Percentiles rank a stretch among this genome's conserved stretches.
phyloP scores from a whole-genome alignment of 2,113 vertebrate species.

The Recurvirostra avosetta region DNA sequence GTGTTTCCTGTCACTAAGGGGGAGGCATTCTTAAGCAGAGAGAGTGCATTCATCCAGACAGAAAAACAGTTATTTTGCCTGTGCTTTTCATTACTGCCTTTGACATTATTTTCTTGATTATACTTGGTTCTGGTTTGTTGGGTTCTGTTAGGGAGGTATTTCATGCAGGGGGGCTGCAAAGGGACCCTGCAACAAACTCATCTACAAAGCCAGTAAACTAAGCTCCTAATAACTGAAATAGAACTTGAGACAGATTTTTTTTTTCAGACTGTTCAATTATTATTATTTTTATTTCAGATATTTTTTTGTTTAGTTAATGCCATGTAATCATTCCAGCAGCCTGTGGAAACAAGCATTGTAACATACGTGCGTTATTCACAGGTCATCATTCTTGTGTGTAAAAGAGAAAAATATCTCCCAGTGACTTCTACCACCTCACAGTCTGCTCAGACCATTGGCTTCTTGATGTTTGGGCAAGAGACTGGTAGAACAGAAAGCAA shows the following conservation, averaged over 20 bases:
- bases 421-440: background rate
- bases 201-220: background rate
- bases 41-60: background rate
- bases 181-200: background rate
- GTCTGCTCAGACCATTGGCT: background rate
- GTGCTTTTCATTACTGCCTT: background rate
- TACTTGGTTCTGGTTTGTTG: background rate
- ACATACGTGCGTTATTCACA: background rate
- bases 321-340: background rate
- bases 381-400: background rate
- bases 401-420: background rate
- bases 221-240: background rate
- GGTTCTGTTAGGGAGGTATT: background rate
- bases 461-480: background rate
- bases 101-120: background rate
- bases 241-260: background rate
- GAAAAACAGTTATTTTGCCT: background rate
- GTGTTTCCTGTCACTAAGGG: background rate
- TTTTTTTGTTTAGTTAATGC: background rate
- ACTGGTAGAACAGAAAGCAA: background rate
- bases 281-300: background rate
- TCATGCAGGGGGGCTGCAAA: background rate
- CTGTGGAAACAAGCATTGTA: background rate
- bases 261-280: background rate
- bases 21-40: background rate